Conservation (phyloP, 2,888 invertebrate species). For the Drosophila mercatorum region DNA sequence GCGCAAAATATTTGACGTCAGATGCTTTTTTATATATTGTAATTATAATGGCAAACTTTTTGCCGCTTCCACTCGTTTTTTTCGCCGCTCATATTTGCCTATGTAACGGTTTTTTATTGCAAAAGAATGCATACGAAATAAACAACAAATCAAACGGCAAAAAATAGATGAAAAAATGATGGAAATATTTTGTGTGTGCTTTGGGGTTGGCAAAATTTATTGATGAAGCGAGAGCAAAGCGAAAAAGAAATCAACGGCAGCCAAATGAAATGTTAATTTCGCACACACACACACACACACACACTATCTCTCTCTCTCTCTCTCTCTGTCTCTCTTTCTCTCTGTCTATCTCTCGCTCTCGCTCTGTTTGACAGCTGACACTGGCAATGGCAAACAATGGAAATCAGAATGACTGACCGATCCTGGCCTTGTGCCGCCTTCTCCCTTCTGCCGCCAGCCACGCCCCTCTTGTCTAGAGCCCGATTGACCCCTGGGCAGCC, state of each 20-base stretch:
- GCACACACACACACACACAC: conserved; percentile 35
- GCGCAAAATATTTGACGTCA: conserved; percentile 72
- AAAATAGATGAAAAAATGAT: conserved; percentile 32
- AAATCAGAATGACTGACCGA: conserved; percentile 62
- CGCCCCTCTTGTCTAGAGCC: neutral
- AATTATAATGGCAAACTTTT: conserved; percentile 65
- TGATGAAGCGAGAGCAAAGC: conserved; percentile 46
- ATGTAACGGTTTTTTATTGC: conserved; percentile 76
- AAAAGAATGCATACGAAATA: conserved; percentile 36
- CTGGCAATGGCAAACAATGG: conserved; percentile 60
- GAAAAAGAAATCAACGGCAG: conserved; percentile 42
- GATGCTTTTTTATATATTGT: conserved; percentile 64
- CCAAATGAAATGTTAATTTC: conserved; percentile 79
- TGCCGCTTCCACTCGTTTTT: conserved; percentile 41
- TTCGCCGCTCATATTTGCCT: conserved; percentile 62
- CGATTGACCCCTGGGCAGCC: neutral
- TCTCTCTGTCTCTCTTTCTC: conserved; percentile 7
- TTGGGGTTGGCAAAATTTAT: conserved; percentile 66
- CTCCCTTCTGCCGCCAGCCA: neutral
- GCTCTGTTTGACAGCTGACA: conserved; percentile 71
- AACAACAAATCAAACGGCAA: conserved; percentile 20
- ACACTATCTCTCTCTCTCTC: neutral
- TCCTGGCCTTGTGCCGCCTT: conserved; percentile 26
- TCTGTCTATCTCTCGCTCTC: conserved; percentile 7
- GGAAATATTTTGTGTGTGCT: conserved; percentile 28